Base-by-base conservation (phyloP, 2,888 invertebrate species). In the Balanococcus diminutus region DNA sequence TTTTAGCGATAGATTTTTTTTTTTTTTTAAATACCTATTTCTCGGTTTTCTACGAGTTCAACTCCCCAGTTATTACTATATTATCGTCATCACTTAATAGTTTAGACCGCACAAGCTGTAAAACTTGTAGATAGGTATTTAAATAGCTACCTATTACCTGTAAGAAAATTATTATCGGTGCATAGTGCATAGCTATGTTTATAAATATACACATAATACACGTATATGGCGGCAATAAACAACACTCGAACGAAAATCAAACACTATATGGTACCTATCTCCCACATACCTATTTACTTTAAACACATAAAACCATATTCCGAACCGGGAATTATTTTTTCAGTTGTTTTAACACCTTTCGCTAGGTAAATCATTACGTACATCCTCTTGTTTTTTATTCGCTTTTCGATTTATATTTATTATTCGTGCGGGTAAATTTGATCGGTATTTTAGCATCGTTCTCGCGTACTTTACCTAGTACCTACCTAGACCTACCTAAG, bases 291-390 rank as follows among this genome's bases (percentile, higher is more conserved):
- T 67, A 67, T 28, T 16, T 22, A 56, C 56, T 56, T 56, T 22
- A 56, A 56, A 56, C 56, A 56, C 22, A 46, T 46, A 46, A 61
- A 61, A 61, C 61, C n/a, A 25, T 14, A 67, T 28, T 28, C 28
- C 67, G 67, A 67, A 67, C 28, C 28, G 67, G 67, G 67, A 67
- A 67, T 46, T 46, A n/a, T 56, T 42, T 67, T 67, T 67, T 67
- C 31, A 67, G 28, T 67, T 28, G 67, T 67, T 67, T 67, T 16
- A 67, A 67, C 67, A 67, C 67, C 28, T 67, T 67, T 67, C 67
- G 28, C 28, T 67, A 28, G 56, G 56, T 56, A 56, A 22, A 56
- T 56, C 56, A 56, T 56, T 19, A 28, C 22, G 56, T 56, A 56
- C 6, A 56, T 56, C 56, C 19, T 56, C 8, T 2, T 22, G 56